Conservation (phyloP, 2,113 vertebrate species). For the Rhegmatorhina hoffmannsi region DNA sequence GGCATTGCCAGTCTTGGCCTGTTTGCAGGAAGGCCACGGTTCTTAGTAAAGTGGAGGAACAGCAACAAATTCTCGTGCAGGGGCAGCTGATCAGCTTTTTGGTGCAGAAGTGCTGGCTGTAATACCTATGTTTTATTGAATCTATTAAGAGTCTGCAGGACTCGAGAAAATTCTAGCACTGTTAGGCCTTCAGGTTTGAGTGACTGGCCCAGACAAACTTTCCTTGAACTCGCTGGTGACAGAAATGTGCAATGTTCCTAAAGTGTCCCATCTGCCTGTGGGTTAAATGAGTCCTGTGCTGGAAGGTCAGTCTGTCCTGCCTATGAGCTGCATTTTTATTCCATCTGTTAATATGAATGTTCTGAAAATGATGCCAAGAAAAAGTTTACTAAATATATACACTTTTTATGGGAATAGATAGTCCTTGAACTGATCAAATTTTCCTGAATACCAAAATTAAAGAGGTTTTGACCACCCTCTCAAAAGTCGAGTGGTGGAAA, state of each 20-base stretch:
- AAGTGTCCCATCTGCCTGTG: background rate
- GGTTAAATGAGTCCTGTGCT: background rate
- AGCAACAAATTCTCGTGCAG: background rate
- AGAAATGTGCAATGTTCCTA: background rate
- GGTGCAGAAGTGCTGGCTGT: background rate
- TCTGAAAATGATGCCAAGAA: slow-evolving; percentile 23
- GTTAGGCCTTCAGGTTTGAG: background rate
- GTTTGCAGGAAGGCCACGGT: background rate
- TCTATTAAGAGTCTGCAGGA: background rate
- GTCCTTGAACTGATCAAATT: background rate
- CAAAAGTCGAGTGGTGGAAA: background rate
- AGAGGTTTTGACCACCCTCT: background rate
- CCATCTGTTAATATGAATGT: slow-evolving; percentile 41
- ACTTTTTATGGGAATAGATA: background rate
- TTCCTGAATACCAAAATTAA: background rate
- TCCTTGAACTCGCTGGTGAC: background rate
- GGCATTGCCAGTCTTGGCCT: background rate
- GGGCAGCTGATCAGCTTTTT: background rate
- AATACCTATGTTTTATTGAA: background rate
- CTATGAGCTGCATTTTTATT: background rate
- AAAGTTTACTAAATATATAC: slow-evolving; percentile 25
- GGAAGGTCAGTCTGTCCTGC: slow-evolving; percentile 40
- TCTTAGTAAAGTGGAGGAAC: background rate
- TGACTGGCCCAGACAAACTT: background rate
- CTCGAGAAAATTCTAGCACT: background rate